Percentiles rank a stretch among this genome's conserved stretches.
phyloP scores from a whole-genome alignment of 1,140 invertebrate species.

The Ganaspis sp. region DNA sequence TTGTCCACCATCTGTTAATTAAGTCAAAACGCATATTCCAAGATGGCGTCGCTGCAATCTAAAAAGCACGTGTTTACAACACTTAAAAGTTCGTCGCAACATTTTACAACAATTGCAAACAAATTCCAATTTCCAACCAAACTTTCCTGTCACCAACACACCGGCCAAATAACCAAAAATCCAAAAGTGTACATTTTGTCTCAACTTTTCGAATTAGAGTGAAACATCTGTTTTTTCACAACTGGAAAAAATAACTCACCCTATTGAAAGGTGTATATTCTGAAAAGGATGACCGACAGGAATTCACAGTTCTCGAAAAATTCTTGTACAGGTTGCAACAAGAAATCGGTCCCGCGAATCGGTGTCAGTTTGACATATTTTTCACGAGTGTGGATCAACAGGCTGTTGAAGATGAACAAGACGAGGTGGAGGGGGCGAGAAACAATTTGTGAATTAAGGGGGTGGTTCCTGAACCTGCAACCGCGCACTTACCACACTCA shows the following conservation, averaged over 20 bases:
- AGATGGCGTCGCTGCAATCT: neutral
- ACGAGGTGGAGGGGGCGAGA: neutral
- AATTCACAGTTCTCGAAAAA: neutral
- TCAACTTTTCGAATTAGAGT: neutral
- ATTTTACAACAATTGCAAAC: neutral
- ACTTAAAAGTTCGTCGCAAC: too few species aligned
- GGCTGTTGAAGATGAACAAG: neutral
- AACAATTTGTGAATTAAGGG: neutral
- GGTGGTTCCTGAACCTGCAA: slow-evolving; percentile 3
- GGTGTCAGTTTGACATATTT: neutral
- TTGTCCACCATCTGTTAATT: neutral
- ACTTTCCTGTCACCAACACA: neutral
- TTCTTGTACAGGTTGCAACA: neutral
- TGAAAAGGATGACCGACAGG: neutral
- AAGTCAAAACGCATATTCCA: slow-evolving; percentile 14
- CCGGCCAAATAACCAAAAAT: neutral
- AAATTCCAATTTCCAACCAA: neutral
- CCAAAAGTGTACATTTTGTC: neutral
- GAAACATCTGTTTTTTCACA: slow-evolving; percentile 5
- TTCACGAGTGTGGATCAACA: slow-evolving; percentile 28
- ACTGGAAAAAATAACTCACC: neutral
- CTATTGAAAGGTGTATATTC: neutral
- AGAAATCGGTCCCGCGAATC: neutral
- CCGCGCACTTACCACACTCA: slow-evolving; percentile 24
- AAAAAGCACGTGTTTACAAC: neutral